Percentiles rank a stretch among this genome's conserved stretches.
phyloP scores from a whole-genome alignment of 2,113 vertebrate species.

The Gobio gobio region DNA sequence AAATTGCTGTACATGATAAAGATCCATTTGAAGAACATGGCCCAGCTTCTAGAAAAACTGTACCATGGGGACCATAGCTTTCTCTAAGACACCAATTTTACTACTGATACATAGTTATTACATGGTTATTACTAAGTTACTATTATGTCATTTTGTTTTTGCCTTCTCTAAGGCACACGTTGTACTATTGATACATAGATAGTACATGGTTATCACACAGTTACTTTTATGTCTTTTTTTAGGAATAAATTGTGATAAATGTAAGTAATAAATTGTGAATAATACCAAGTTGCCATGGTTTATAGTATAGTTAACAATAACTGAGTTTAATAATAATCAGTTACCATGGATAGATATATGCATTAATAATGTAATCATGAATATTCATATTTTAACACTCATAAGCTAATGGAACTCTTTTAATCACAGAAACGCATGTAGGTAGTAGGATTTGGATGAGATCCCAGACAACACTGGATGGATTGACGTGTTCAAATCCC shows the following conservation, averaged over 20 bases:
- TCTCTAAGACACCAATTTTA: no score
- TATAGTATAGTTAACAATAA: background rate
- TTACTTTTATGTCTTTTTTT: background rate
- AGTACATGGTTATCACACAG: background rate
- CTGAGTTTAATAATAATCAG: background rate
- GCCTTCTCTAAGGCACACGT: background rate
- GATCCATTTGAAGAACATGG: background rate
- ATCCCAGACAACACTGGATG: background rate
- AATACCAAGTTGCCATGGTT: background rate
- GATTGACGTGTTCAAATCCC: background rate
- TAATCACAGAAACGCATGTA: background rate
- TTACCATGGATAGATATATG: background rate
- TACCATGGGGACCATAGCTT: background rate
- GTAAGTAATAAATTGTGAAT: no score
- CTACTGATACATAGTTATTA: background rate
- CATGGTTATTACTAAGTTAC: background rate
- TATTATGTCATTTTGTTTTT: background rate
- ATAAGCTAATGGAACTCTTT: background rate
- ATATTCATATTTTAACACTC: slow-evolving; percentile 14
- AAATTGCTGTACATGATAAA: background rate
- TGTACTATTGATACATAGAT: background rate
- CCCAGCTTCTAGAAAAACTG: background rate
- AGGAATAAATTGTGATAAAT: no score
- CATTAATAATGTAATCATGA: slow-evolving; percentile 3
- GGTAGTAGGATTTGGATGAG: background rate